phyloP scores from a whole-genome alignment of 1,140 invertebrate species.

The Pogonus chalceus region DNA sequence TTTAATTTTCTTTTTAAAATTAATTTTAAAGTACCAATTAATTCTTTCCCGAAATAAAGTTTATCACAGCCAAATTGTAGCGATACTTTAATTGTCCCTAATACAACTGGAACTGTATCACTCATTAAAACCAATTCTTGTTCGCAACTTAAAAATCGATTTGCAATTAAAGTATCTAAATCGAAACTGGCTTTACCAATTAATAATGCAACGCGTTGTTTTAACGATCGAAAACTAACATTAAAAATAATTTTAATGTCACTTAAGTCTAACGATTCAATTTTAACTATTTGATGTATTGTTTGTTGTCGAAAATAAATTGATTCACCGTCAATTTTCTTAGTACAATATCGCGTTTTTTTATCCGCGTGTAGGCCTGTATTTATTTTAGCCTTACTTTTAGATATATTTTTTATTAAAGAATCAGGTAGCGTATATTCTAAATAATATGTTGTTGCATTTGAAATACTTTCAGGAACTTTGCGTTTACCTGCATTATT shows the following conservation, averaged over 20 bases:
- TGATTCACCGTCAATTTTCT: slow-evolving; percentile 18
- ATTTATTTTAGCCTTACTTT: slow-evolving; percentile 25
- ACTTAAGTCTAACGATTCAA: slow-evolving; percentile 22
- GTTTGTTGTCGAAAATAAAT: slow-evolving; percentile 26
- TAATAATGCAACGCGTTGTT: slow-evolving; percentile 22
- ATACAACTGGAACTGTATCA: slow-evolving; percentile 21
- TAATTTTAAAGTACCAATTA: slow-evolving; percentile 31
- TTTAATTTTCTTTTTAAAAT: slow-evolving; percentile 21
- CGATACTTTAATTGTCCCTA: slow-evolving; percentile 33
- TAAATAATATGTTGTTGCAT: slow-evolving; percentile 14
- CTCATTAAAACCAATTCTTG: slow-evolving; percentile 24
- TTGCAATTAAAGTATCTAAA: slow-evolving; percentile 20
- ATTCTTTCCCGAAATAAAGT: slow-evolving; percentile 41
- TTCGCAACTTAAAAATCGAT: slow-evolving; percentile 20
- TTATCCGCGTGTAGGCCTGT: slow-evolving; percentile 21
- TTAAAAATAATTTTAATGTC: slow-evolving; percentile 23
- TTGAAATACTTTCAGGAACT: slow-evolving; percentile 13
- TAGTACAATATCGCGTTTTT: slow-evolving; percentile 26
- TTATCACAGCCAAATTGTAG: slow-evolving; percentile 38
- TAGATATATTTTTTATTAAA: slow-evolving; percentile 15
- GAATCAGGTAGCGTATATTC: slow-evolving; percentile 28
- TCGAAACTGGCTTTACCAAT: slow-evolving; percentile 27
- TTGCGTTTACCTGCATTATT: slow-evolving; percentile 26
- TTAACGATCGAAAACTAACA: slow-evolving; percentile 23
- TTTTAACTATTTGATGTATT: slow-evolving; percentile 24